phyloP scores from a whole-genome alignment of 2,797 vertebrate genomes.

The Danio kyathit region DNA sequence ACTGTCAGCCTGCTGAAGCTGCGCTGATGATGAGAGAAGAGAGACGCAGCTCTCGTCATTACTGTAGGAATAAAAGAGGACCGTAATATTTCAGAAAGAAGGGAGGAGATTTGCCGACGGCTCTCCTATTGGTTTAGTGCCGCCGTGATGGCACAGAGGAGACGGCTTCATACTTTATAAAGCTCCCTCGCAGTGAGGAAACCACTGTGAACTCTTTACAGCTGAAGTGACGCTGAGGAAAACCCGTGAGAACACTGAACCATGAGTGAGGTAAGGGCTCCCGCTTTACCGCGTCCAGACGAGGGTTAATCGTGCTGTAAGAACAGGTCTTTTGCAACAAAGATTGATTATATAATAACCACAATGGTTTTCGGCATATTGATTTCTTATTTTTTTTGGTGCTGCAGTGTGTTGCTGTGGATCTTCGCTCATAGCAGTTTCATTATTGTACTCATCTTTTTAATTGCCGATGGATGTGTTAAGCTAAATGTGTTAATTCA shows the following conservation, averaged over 20 bases:
- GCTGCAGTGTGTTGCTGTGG: not conserved
- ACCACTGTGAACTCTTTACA: constrained; percentile 61
- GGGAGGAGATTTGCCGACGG: constrained; percentile 76
- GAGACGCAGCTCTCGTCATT: not conserved
- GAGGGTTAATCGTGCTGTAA: not conserved
- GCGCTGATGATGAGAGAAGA: not conserved
- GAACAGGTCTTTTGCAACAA: not conserved
- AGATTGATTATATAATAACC: not conserved
- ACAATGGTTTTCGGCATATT: not conserved
- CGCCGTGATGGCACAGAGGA: constrained; percentile 77
- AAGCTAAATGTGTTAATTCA: not conserved
- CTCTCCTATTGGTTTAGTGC: constrained; percentile 80
- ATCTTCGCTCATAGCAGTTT: not conserved
- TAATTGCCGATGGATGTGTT: not conserved
- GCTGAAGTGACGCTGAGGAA: constrained; percentile 23
- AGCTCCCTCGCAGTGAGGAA: constrained; percentile 67
- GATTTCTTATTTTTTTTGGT: not conserved
- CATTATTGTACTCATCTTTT: not conserved
- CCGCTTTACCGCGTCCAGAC: not conserved
- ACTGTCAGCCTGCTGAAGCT: not conserved
- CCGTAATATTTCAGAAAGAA: constrained; percentile 71
- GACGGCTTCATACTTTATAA: constrained; percentile 80
- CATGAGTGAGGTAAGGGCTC: constrained; percentile 83
- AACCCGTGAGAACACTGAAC: constrained; percentile 63
- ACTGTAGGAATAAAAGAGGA: constrained; percentile 17